These are phyloP conservation scores for Anticlea derivata DNA, from an alignment of 2,888 invertebrate species.

Conservation along the genomic window DNA sequence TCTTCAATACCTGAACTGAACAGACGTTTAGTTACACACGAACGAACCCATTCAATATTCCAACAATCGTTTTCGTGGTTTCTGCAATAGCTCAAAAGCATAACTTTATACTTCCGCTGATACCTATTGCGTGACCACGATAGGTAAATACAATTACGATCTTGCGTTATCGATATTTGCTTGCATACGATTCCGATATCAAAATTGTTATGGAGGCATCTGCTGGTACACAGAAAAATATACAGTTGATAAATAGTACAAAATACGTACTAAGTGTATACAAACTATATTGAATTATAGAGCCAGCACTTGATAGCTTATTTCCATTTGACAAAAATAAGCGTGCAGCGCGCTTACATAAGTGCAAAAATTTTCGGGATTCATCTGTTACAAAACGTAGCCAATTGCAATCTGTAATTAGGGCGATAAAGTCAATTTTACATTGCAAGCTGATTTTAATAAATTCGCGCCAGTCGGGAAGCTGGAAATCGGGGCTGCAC, in stretches of 20 bases:
- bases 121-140: slow-evolving; percentile 29
- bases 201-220: slow-evolving; percentile 5
- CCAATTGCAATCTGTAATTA: neutral
- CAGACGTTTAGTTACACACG: slow-evolving; percentile 64
- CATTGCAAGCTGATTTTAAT: neutral
- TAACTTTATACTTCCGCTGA: slow-evolving; percentile 37
- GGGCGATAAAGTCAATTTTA: neutral
- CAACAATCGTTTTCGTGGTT: slow-evolving; percentile 50
- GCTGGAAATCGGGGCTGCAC: slow-evolving; percentile 58
- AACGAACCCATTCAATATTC: slow-evolving; percentile 50
- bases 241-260: neutral
- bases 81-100: slow-evolving; percentile 32
- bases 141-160: slow-evolving; percentile 22
- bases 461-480: slow-evolving; percentile 49
- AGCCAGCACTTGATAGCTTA: neutral
- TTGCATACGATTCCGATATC: slow-evolving; percentile 35
- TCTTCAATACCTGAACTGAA: slow-evolving; percentile 58
- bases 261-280: too few species aligned
- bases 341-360: neutral
- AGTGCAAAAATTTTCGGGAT: neutral
- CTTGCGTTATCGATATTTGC: slow-evolving; percentile 3
- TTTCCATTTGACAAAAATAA: neutral
- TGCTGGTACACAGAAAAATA: slow-evolving; percentile 3
- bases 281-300: neutral
- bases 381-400: neutral